Evolutionary conservation across 1,140 invertebrate genomes (phyloP), one percentile per base, ranked within the genome.

Genomic region (Acromyrmex echinatior): DNA sequence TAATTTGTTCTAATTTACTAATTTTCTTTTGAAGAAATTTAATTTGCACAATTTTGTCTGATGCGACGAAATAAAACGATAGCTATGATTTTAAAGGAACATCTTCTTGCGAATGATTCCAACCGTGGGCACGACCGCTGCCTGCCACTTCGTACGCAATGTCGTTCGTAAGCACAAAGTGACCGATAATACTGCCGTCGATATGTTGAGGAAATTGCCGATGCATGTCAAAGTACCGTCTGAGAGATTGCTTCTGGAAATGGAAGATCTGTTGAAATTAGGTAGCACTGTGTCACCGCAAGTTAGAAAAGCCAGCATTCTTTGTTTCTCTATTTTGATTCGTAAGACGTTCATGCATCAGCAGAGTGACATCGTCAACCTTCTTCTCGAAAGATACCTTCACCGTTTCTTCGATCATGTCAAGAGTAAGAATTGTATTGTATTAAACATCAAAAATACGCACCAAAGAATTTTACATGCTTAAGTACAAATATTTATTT

Each of bases 71-170:
- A 56, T 35, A 76, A 56, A 74, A 74, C 5, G 0, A 35, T 12
- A 21, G 53, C 1, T 51, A 9, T 49, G 9, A 58, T 16, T 65
- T 85, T 88, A n/a, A 45, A 94, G 93, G 60, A 92, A 94, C 21
- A 89, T 96, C 6, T 96, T 95, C 70, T 81, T 95, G 6, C 84
- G 92, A 86, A 92, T 95, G 35, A 25, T 96, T 12, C 94, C 95
- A 3, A 85, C 94, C 18, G 92, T 95, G 21, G 96, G 96, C n/a
- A 96, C 95, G 1, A 68, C 89, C 14, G 93, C 93, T 9, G 91
- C 93, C 0, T 92, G 91, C 45, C 68, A 92, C 5, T 95, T 96
- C 71, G 93, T 93, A 14, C 87, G 92, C 63, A 91, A 95, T 49
- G 39, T 95, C 1, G 91, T 96, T 25, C 88, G 80, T 14, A 88